These are phyloP conservation scores for Papilio dardanus DNA, from an alignment of 1,140 invertebrate genomes.

Conservation along the genomic window DNA sequence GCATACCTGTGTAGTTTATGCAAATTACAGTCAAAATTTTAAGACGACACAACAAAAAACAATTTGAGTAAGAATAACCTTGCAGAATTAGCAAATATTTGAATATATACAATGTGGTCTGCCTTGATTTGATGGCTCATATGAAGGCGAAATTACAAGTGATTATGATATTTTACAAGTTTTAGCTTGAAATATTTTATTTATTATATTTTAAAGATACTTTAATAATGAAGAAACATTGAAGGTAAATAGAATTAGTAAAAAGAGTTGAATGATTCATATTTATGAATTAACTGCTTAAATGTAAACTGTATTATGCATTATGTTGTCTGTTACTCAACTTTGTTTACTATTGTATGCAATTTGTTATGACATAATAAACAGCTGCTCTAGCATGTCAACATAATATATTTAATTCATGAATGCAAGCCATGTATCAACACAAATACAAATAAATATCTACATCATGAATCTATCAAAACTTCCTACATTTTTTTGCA, in stretches of 20 bases:
- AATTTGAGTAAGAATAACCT: constrained; percentile 55
- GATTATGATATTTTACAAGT: constrained; percentile 35
- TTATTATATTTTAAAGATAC: no score
- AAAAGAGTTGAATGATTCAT: constrained; percentile 29
- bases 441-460: constrained; percentile 28
- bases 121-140: constrained; percentile 63
- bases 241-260: neutral
- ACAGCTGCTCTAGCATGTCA: constrained; percentile 54
- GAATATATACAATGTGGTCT: constrained; percentile 66
- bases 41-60: constrained; percentile 36
- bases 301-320: constrained; percentile 39
- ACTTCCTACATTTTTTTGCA: constrained; percentile 13
- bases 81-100: constrained; percentile 70
- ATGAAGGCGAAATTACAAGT: constrained; percentile 54
- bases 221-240: constrained; percentile 7
- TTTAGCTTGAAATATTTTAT: neutral
- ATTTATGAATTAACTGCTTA: constrained; percentile 35
- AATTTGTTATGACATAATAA: constrained; percentile 72
- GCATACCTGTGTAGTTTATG: constrained; percentile 30
- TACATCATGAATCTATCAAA: constrained; percentile 17
- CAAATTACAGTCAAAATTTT: constrained; percentile 37
- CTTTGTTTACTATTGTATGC: constrained; percentile 72
- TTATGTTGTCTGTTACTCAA: constrained; percentile 55
- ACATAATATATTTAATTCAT: constrained; percentile 44
- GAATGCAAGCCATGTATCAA: constrained; percentile 34